These are phyloP conservation scores for Poeciliopsis turneri DNA, from an alignment of 2,797 vertebrate species.

Conservation along the genomic window DNA sequence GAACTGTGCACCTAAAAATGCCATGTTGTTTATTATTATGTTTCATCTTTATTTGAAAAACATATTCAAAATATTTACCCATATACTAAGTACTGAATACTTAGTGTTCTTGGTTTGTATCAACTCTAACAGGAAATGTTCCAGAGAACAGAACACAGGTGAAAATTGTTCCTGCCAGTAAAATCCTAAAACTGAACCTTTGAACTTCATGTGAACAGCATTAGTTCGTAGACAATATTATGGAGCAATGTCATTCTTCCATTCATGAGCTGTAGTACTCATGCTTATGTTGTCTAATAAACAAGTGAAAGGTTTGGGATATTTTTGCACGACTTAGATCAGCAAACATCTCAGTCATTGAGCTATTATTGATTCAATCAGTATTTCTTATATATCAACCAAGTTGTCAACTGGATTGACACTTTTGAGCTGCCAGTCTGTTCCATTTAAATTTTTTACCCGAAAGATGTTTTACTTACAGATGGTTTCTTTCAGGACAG, in stretches of 20 bases:
- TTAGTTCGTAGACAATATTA: background rate
- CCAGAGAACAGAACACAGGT: too few relatives aligned
- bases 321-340: background rate
- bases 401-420: background rate
- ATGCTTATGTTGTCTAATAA: background rate
- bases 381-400: background rate
- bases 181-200: too few relatives aligned
- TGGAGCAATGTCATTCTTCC: background rate
- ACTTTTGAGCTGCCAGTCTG: background rate
- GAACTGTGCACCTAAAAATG: too few relatives aligned
- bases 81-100: too few relatives aligned
- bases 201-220: too few relatives aligned
- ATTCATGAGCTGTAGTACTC: background rate
- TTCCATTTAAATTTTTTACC: background rate
- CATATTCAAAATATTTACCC: too few relatives aligned
- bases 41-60: too few relatives aligned
- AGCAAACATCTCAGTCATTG: background rate
- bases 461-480: background rate
- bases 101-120: too few relatives aligned
- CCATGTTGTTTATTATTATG: too few relatives aligned
- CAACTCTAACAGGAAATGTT: too few relatives aligned
- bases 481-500: background rate
- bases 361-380: background rate
- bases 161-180: too few relatives aligned
- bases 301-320: background rate